A percentile compares a stretch with the other conserved stretches of the same genome.
phyloP scores from a whole-genome alignment of 2,797 vertebrate genomes.

The Poeciliopsis presidionis region DNA sequence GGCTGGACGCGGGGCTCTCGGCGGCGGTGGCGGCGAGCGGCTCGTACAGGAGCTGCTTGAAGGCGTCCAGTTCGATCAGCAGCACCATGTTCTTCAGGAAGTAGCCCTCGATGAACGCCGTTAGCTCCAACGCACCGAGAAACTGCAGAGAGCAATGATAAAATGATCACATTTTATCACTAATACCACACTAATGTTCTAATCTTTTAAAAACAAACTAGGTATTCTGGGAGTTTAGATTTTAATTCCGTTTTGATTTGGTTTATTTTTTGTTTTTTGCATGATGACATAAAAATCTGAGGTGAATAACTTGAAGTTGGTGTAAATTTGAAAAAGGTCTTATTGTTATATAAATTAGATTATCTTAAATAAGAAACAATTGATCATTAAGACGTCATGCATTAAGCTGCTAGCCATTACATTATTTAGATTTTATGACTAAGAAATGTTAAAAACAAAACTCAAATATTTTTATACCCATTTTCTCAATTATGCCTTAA shows the following conservation, averaged over 20 bases:
- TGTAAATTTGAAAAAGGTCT: too few species aligned
- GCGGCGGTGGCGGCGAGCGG: slow-evolving; percentile 77
- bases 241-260: too few species aligned
- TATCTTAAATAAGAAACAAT: too few species aligned
- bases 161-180: too few species aligned
- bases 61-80: slow-evolving; percentile 93
- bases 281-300: too few species aligned
- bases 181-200: too few species aligned
- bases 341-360: too few species aligned
- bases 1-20: slow-evolving; percentile 84
- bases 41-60: slow-evolving; percentile 96
- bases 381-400: neutral
- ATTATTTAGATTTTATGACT: neutral
- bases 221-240: too few species aligned
- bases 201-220: too few species aligned
- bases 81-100: slow-evolving; percentile 99
- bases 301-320: too few species aligned
- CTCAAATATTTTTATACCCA: neutral
- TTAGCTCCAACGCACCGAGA: slow-evolving; percentile 91
- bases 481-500: neutral
- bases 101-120: slow-evolving; percentile 96
- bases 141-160: slow-evolving; percentile 79
- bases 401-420: too few species aligned
- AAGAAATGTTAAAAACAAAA: neutral
- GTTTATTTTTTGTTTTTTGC: too few species aligned